Evolutionary conservation across 2,888 invertebrate species (phyloP), one percentile per base, ranked within the genome.

Genomic region (Drosophila leonis): DNA sequence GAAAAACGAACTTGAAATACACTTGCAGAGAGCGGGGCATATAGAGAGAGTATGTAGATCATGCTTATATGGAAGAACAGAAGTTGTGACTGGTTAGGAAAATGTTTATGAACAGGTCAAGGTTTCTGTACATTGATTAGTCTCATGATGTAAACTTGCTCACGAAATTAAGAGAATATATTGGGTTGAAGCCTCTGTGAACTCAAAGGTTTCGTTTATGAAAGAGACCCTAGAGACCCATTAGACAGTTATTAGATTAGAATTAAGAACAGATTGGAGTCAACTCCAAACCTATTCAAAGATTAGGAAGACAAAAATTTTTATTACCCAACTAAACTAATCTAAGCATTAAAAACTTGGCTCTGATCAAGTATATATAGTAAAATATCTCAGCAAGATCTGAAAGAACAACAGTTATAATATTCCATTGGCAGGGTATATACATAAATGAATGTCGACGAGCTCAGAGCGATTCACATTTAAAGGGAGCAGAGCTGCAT

Each of bases 401-500:
- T 41, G 9, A 0, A 15, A 27, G 2, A 24, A 24, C 29, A 15
- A 37, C 8, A 41, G 2, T 7, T 9, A n/a, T 1, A 57, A 12
- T 13, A 15, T 15, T 7, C 10, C 1, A 6, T 12, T 4, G 0
- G 35, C 6, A 59, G 29, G 29, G 37, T 20, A 59, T 48, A 15
- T 20, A 59, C 37, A 15, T 8, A 60, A 63, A 62, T 55, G 71
- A 71, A 70, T 57, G 69, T 65, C 67, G 80, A 62, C 68, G 56
- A 57, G 71, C 60, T 51, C 62, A 61, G 51, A 44, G 65, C 52
- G 57, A 61, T 64, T 67, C 51, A 55, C 48, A 62, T 51, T 61
- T 49, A 31, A 78, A 69, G 61, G 66, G 64, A 54, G 59, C 48
- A 55, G 60, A 31, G 70, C 48, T 54, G 72, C 69, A 79, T 76